phyloP scores from a whole-genome alignment of 2,113 vertebrate species.

The Pseudopodoces humilis region DNA sequence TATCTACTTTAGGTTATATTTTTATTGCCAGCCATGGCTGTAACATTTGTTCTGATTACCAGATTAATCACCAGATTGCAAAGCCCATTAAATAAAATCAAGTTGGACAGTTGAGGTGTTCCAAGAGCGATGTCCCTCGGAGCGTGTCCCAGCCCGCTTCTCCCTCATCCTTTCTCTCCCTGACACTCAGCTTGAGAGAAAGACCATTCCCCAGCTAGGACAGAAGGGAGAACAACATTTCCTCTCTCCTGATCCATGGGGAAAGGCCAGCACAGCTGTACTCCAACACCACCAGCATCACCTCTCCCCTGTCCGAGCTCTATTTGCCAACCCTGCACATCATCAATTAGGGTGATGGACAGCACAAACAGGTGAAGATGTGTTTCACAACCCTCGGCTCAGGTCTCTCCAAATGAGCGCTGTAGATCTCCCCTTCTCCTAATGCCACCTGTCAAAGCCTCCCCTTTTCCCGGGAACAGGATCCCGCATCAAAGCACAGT shows the following conservation, averaged over 20 bases:
- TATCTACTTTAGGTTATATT: conserved; percentile 33
- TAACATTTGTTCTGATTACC: conserved; percentile 63
- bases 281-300: neutral
- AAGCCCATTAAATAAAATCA: conserved; percentile 34
- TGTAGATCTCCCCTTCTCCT: conserved; percentile 60
- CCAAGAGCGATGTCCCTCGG: neutral
- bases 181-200: neutral
- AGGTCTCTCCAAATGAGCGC: conserved; percentile 36
- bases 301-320: neutral
- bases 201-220: neutral
- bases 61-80: conserved; percentile 57
- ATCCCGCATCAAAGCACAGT: conserved; percentile 54
- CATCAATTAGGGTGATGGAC: conserved; percentile 5
- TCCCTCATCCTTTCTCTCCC: neutral
- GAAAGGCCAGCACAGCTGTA: neutral
- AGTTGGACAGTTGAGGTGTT: conserved; percentile 36
- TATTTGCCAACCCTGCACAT: neutral
- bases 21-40: conserved; percentile 40
- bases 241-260: neutral
- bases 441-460: conserved; percentile 30
- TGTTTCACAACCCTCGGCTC: conserved; percentile 11
- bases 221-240: neutral
- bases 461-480: neutral
- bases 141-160: neutral
- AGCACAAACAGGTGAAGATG: neutral